A percentile compares a stretch with the other conserved stretches of the same genome.
Evolutionary conservation across 2,797 vertebrate genomes (phyloP).

Genomic region (Falco biarmicus): DNA sequence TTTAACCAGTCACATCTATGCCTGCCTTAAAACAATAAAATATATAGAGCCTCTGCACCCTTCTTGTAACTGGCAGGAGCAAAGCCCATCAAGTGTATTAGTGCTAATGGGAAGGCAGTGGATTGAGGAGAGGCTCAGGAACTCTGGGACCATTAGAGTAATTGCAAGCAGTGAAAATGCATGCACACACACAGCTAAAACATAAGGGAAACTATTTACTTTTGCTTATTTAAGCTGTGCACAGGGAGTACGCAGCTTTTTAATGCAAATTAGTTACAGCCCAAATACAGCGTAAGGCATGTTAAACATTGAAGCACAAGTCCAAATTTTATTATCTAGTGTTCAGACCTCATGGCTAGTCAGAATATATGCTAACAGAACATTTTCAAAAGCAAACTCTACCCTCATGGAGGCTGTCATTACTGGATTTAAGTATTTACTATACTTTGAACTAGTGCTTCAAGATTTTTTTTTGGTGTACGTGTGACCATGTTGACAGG

Average conservation of each 20-base stretch:
- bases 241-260: background rate
- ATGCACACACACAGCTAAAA: background rate
- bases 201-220: background rate
- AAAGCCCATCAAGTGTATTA: background rate
- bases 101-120: background rate
- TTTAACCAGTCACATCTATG: background rate
- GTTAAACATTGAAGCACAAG: background rate
- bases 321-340: background rate
- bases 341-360: background rate
- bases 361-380: background rate
- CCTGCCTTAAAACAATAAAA: background rate
- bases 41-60: background rate
- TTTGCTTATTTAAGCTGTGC: background rate
- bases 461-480: background rate
- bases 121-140: background rate
- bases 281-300: background rate
- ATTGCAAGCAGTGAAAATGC: background rate
- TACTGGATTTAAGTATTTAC: background rate
- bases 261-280: background rate
- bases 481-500: background rate
- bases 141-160: background rate
- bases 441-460: background rate
- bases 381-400: constrained; percentile 1
- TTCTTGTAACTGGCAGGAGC: background rate
- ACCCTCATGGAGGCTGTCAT: background rate